Evolutionary conservation across 2,888 invertebrate species (phyloP).

Genomic region (Drosophila macrospina): DNA sequence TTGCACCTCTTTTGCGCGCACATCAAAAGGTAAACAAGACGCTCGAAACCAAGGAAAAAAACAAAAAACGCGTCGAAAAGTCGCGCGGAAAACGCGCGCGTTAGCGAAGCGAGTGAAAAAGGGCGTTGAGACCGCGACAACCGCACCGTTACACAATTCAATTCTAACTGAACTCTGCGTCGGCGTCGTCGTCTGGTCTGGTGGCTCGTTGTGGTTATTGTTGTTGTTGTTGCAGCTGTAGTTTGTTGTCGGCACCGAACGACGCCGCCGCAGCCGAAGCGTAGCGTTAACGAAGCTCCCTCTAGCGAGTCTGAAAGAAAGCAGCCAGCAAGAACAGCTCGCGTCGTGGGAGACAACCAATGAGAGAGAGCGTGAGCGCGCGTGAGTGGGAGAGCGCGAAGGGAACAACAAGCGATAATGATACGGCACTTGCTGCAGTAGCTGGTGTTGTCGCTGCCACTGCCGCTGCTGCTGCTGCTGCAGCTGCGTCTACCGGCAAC

Average conservation of each 20-base stretch:
- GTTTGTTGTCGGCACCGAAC: constrained; percentile 38
- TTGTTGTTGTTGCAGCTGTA: constrained; percentile 3
- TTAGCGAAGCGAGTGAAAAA: constrained; percentile 24
- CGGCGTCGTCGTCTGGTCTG: constrained; percentile 64
- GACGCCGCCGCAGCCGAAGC: constrained; percentile 69
- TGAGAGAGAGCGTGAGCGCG: constrained; percentile 12
- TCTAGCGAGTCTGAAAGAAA: constrained; percentile 48
- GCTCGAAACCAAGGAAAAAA: constrained; percentile 17
- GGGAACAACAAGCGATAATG: constrained; percentile 57
- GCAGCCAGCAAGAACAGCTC: constrained; percentile 41
- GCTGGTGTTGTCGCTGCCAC: constrained; percentile 14
- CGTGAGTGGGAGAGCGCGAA: constrained; percentile 11
- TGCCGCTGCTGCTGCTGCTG: constrained; percentile 7
- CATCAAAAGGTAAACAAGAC: constrained; percentile 47
- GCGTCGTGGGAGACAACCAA: constrained; percentile 50
- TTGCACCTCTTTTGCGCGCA: constrained; percentile 43
- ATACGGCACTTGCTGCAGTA: constrained; percentile 54
- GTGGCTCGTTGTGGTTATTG: constrained; percentile 41
- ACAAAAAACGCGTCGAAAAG: constrained; percentile 54
- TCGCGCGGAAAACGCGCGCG: constrained; percentile 55
- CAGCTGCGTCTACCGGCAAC: constrained; percentile 43
- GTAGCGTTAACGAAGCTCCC: constrained; percentile 66
- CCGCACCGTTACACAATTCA: constrained; percentile 81
- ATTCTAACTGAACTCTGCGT: constrained; percentile 81
- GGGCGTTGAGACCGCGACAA: constrained; percentile 51